A percentile compares a stretch with the other conserved stretches of the same genome.
phyloP scores from a whole-genome alignment of 1,140 invertebrate species.

The Listronotus oregonensis region DNA sequence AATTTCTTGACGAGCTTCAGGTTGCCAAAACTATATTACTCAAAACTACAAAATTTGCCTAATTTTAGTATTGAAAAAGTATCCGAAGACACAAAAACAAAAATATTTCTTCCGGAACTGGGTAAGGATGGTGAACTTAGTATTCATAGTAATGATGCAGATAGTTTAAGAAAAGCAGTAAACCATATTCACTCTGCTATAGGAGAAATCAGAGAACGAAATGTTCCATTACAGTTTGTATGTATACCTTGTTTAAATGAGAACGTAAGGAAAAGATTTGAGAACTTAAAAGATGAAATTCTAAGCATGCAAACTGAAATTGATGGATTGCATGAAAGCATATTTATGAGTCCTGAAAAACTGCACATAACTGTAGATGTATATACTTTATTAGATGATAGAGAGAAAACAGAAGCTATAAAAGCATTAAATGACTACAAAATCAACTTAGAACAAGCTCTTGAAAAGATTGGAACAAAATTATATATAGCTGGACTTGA shows the following conservation, averaged over 20 bases:
- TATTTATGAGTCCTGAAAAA: slow-evolving; percentile 74
- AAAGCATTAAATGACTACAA: slow-evolving; percentile 61
- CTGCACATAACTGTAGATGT: slow-evolving; percentile 78
- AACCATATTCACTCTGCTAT: slow-evolving; percentile 71
- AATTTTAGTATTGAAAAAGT: slow-evolving; percentile 15
- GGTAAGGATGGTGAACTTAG: slow-evolving; percentile 53
- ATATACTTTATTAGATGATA: slow-evolving; percentile 70
- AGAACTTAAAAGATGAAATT: slow-evolving; percentile 60
- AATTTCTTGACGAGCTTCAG: slow-evolving; percentile 42
- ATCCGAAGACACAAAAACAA: slow-evolving; percentile 61
- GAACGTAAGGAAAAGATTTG: slow-evolving; percentile 63
- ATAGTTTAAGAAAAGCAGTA: slow-evolving; percentile 66
- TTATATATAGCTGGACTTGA: slow-evolving; percentile 58
- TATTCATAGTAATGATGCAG: slow-evolving; percentile 62
- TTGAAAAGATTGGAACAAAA: slow-evolving; percentile 53
- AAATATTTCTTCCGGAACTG: slow-evolving; percentile 66
- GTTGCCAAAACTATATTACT: slow-evolving; percentile 41
- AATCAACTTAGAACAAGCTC: slow-evolving; percentile 53
- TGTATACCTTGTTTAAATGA: slow-evolving; percentile 70
- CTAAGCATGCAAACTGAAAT: slow-evolving; percentile 17
- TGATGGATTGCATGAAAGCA: slow-evolving; percentile 64
- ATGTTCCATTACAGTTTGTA: slow-evolving; percentile 74
- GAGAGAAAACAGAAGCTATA: slow-evolving; percentile 63
- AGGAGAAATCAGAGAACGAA: slow-evolving; percentile 65
- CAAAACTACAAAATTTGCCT: slow-evolving; percentile 9